Percentiles rank a stretch among this genome's conserved stretches.
phyloP scores from a whole-genome alignment of 1,140 invertebrate species.

The Meloidogyne hapla region DNA sequence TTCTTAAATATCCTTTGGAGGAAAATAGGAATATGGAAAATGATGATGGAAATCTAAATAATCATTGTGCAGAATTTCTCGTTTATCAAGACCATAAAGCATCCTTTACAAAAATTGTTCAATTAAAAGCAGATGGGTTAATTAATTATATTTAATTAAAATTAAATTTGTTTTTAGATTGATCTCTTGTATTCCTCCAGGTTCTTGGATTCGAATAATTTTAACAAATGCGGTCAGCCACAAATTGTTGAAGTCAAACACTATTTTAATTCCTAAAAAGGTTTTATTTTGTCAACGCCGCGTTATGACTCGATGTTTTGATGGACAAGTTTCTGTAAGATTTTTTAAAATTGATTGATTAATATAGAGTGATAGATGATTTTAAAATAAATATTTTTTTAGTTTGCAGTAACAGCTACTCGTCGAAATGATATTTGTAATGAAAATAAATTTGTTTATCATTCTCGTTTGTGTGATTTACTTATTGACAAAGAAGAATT shows the following conservation, averaged over 20 bases:
- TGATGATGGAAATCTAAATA: too few species aligned
- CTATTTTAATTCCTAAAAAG: background rate
- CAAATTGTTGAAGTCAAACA: background rate
- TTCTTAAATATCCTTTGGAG: too few species aligned
- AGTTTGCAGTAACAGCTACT: background rate
- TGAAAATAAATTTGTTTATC: background rate
- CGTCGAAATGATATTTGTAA: background rate
- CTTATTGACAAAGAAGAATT: slow-evolving; percentile 1
- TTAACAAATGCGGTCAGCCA: background rate
- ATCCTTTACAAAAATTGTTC: too few species aligned
- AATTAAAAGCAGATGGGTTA: too few species aligned
- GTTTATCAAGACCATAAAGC: too few species aligned
- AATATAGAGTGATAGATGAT: too few species aligned
- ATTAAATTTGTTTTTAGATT: background rate
- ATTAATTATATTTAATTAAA: background rate
- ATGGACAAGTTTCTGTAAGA: background rate
- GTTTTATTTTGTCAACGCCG: background rate
- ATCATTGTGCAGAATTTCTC: too few species aligned
- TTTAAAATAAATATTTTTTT: background rate
- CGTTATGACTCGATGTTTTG: background rate
- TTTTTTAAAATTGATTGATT: too few species aligned
- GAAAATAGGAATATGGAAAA: too few species aligned
- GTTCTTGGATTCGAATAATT: background rate
- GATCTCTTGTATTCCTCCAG: background rate
- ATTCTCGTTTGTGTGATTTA: background rate